A percentile compares a stretch with the other conserved stretches of the same genome.
These are phyloP conservation scores for Montipora capitata DNA, from an alignment of 92 coral and sea anemone species.

Conservation along the genomic window DNA sequence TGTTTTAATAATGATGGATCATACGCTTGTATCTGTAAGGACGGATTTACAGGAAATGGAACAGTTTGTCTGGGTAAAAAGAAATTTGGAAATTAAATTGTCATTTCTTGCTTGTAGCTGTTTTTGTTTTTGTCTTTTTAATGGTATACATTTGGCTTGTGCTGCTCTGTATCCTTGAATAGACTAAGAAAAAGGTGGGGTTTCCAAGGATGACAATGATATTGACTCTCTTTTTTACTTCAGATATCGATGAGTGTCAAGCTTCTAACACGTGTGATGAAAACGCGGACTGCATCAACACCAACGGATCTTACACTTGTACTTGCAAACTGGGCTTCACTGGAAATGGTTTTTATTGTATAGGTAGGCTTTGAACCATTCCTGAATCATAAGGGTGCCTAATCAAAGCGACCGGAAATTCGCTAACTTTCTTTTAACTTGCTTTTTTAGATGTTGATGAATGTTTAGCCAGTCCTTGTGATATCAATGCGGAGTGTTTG, in stretches of 20 bases:
- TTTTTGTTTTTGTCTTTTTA: too few species aligned
- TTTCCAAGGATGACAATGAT: too few species aligned
- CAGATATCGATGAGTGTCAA: slow-evolving; percentile 52
- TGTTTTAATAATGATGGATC: slow-evolving; percentile 67
- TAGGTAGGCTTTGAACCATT: slow-evolving; percentile 20
- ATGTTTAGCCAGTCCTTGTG: background rate
- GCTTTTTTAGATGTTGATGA: slow-evolving; percentile 4
- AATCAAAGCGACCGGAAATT: too few species aligned
- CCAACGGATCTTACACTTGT: slow-evolving; percentile 34
- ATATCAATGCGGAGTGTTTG: slow-evolving; percentile 26
- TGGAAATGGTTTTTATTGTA: slow-evolving; percentile 80
- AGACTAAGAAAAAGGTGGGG: too few species aligned
- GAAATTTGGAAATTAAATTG: too few species aligned
- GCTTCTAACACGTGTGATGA: slow-evolving; percentile 33
- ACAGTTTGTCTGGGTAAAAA: slow-evolving; percentile 47
- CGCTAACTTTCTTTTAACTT: too few species aligned
- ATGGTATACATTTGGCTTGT: too few species aligned
- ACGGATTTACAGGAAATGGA: slow-evolving; percentile 77
- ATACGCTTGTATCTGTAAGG: slow-evolving; percentile 50
- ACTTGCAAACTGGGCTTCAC: slow-evolving; percentile 25
- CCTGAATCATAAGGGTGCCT: too few species aligned
- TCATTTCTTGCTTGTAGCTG: background rate
- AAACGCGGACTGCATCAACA: slow-evolving; percentile 68
- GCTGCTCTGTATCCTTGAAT: too few species aligned
- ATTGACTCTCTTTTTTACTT: background rate